Percentiles rank a stretch among this genome's conserved stretches.
These are phyloP conservation scores for Caranx melampygus DNA, from an alignment of 2,113 vertebrate genomes.

Conservation along the genomic window DNA sequence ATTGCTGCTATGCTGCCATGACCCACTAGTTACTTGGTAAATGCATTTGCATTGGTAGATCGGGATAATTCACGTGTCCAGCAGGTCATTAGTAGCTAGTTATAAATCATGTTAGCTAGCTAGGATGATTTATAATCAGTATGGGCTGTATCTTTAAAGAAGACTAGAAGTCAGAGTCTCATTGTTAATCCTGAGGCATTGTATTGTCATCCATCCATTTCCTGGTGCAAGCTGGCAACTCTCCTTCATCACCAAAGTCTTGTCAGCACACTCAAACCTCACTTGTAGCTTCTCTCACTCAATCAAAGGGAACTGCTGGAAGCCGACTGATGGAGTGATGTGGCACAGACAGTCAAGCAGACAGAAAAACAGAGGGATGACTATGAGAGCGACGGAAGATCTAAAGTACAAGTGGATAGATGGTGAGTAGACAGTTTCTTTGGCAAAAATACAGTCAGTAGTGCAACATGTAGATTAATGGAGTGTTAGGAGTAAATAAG, in stretches of 20 bases:
- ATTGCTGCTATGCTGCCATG: not conserved
- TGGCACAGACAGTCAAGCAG: slow-evolving; percentile 3
- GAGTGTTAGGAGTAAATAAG: not conserved
- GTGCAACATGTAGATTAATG: not conserved
- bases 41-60: not conserved
- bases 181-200: slow-evolving; percentile 13
- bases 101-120: too few relatives aligned
- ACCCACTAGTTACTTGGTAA: not conserved
- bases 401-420: not conserved
- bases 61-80: too few relatives aligned
- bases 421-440: slow-evolving; percentile 4
- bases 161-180: slow-evolving; percentile 14
- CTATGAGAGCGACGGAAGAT: not conserved
- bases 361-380: slow-evolving; percentile 20
- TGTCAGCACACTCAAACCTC: slow-evolving; percentile 25
- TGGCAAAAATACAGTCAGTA: slow-evolving; percentile 12
- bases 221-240: slow-evolving; percentile 26
- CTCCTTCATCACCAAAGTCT: slow-evolving; percentile 29
- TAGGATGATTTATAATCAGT: too few relatives aligned
- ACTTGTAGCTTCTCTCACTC: slow-evolving; percentile 25
- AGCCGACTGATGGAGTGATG: not conserved
- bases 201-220: slow-evolving; percentile 22
- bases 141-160: not conserved
- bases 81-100: too few relatives aligned
- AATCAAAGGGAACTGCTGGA: slow-evolving; percentile 9